phyloP scores from a whole-genome alignment of 1,140 invertebrate species.

The Megalonaias nervosa region DNA sequence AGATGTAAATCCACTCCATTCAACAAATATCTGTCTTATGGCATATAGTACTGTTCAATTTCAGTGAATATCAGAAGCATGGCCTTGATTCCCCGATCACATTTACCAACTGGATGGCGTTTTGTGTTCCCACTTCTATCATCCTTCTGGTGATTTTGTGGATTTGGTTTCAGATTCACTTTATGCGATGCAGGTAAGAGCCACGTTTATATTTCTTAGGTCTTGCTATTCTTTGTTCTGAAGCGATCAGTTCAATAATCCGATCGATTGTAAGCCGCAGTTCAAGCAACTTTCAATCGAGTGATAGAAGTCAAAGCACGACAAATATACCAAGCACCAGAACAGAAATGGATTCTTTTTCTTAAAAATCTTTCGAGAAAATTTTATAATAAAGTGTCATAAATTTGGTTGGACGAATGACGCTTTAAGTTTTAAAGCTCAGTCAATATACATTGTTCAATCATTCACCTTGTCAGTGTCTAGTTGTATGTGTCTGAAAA shows the following conservation, averaged over 20 bases:
- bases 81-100: conserved; percentile 55
- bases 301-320: not conserved
- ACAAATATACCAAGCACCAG: too few species aligned
- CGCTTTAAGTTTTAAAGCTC: too few species aligned
- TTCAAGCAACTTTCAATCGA: not conserved
- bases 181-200: conserved; percentile 60
- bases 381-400: too few species aligned
- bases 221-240: too few species aligned
- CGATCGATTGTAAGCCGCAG: not conserved
- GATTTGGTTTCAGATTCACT: conserved; percentile 67
- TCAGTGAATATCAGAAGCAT: conserved; percentile 47
- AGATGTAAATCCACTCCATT: too few species aligned
- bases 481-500: too few species aligned
- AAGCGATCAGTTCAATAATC: not conserved
- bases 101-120: conserved; percentile 71
- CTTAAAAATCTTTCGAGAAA: too few species aligned
- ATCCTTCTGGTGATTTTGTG: conserved; percentile 65
- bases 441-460: too few species aligned
- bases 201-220: not conserved
- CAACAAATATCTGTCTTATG: too few species aligned
- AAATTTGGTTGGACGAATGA: too few species aligned
- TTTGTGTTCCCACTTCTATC: conserved; percentile 69
- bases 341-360: too few species aligned
- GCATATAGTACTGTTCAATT: conserved; percentile 2
- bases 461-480: too few species aligned